Evolutionary conservation across 2,888 invertebrate genomes (phyloP).

Genomic region (Tinea semifulvella): DNA sequence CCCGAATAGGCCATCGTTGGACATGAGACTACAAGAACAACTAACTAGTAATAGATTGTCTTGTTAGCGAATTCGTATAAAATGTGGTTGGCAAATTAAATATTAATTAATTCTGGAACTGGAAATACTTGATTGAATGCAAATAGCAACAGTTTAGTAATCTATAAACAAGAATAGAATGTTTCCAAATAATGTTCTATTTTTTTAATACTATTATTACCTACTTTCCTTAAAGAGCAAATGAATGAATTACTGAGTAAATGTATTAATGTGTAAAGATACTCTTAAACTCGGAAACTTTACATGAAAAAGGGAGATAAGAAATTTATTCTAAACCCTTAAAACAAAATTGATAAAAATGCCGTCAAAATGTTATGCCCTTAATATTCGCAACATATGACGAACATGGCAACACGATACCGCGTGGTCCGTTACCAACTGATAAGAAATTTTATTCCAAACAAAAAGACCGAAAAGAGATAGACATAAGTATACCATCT

Average conservation of each 20-base stretch:
- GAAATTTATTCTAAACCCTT: not conserved
- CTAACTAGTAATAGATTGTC: too few relatives aligned
- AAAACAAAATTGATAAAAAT: not conserved
- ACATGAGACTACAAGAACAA: too few relatives aligned
- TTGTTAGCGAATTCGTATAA: too few relatives aligned
- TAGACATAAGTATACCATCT: not conserved
- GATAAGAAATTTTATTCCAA: not conserved
- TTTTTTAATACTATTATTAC: not conserved
- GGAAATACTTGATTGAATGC: not conserved
- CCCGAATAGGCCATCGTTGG: too few relatives aligned
- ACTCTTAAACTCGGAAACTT: not conserved
- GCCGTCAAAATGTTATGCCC: not conserved
- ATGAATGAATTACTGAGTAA: not conserved
- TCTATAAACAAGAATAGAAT: not conserved
- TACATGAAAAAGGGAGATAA: not conserved
- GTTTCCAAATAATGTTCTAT: not conserved
- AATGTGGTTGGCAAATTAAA: not conserved
- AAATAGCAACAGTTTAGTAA: not conserved
- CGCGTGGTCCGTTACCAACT: slow-evolving; percentile 1
- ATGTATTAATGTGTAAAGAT: not conserved
- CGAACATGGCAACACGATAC: not conserved
- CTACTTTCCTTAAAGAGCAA: not conserved
- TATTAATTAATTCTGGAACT: slow-evolving; percentile 1
- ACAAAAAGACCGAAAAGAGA: not conserved
- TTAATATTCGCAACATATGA: not conserved